phyloP scores from a whole-genome alignment of 23 tunicate species.

The Trididemnum nubilum region DNA sequence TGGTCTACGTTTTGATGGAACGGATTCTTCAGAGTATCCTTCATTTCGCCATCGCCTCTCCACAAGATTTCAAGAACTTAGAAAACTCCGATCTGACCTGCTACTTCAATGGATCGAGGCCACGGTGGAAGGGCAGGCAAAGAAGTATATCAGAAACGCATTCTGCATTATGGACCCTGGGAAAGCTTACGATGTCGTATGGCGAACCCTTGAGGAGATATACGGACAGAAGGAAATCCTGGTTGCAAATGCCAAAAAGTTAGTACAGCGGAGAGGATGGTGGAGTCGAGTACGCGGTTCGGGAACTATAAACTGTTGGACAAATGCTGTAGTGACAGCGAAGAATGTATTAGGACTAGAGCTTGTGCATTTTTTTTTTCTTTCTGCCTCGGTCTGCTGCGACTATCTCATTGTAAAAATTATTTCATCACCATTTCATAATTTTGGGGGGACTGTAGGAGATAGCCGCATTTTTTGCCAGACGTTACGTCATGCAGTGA shows the following conservation, averaged over 20 bases:
- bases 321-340: no score
- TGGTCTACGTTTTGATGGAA: slow-evolving; percentile 10
- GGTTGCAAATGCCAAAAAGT: not conserved
- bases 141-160: not conserved
- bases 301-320: no score
- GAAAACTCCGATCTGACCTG: not conserved
- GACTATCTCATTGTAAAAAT: no score
- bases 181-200: not conserved
- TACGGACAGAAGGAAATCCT: not conserved
- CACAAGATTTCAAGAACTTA: not conserved
- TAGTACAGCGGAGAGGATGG: not conserved
- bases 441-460: no score
- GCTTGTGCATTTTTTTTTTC: no score
- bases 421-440: no score
- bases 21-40: slow-evolving; percentile 4
- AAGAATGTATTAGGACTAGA: no score
- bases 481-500: no score
- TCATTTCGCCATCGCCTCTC: not conserved
- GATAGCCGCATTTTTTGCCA: no score
- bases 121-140: slow-evolving; percentile 13
- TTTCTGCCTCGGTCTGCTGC: no score
- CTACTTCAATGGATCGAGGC: slow-evolving; percentile 7
- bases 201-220: slow-evolving; percentile 1
- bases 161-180: slow-evolving; percentile 9
- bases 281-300: no score